Evolutionary conservation across 92 coral and sea anemone species (phyloP).

Genomic region (Isaurus tuberculatus): DNA sequence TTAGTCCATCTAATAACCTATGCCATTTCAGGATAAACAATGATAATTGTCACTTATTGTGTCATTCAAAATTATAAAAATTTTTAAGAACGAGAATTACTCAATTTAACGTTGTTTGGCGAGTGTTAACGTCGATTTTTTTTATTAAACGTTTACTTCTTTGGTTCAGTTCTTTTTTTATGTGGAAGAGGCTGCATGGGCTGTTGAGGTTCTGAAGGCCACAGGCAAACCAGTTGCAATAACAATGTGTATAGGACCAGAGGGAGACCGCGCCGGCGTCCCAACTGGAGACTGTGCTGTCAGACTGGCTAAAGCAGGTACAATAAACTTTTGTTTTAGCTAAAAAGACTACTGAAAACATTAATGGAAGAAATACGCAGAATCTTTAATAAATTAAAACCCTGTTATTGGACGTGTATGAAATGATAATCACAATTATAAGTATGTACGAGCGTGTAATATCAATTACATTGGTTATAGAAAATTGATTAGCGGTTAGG

Average conservation of each 20-base stretch:
- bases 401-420: too few species aligned
- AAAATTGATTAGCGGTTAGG: too few species aligned
- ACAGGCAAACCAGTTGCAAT: conserved; percentile 73
- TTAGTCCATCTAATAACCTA: too few species aligned
- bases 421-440: too few species aligned
- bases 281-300: conserved; percentile 84
- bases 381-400: too few species aligned
- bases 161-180: conserved; percentile 54
- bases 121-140: not conserved
- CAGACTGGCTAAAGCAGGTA: conserved; percentile 80
- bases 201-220: conserved; percentile 72
- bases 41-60: too few species aligned
- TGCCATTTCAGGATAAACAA: too few species aligned
- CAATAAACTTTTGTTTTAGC: not conserved
- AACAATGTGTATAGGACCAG: conserved; percentile 66
- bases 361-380: not conserved
- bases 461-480: not conserved
- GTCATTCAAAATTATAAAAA: too few species aligned
- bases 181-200: conserved; percentile 83
- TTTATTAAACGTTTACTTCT: not conserved
- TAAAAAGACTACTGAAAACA: not conserved
- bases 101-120: too few species aligned
- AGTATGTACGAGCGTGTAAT: too few species aligned
- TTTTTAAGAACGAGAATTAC: not conserved
- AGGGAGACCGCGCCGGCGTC: conserved; percentile 63